Conservation (phyloP, 2,113 vertebrate genomes). For the Alethe castanea region DNA sequence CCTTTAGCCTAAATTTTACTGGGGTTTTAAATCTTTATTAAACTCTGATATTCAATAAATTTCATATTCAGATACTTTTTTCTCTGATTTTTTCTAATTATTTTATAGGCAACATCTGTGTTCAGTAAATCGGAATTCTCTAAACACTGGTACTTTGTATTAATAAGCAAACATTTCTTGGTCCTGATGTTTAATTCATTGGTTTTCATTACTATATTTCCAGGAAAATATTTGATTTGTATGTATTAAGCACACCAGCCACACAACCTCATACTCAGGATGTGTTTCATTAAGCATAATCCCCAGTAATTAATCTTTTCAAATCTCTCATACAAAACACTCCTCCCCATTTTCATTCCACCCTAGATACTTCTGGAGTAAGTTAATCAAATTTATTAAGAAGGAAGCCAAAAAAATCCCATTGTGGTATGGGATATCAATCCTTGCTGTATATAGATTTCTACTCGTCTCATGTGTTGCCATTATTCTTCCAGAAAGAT, state of each 20-base stretch:
- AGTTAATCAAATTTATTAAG: conserved; percentile 45
- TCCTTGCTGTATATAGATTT: not conserved
- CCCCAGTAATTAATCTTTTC: conserved; percentile 69
- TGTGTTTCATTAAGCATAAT: conserved; percentile 72
- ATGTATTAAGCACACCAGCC: conserved; percentile 62
- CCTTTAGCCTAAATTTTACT: conserved; percentile 53
- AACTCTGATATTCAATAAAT: conserved; percentile 66
- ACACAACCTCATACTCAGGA: conserved; percentile 47
- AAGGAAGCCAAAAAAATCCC: not conserved
- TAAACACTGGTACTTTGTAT: conserved; percentile 69
- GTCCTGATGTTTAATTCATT: conserved; percentile 76
- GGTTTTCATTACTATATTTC: conserved; percentile 69
- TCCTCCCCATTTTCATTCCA: conserved; percentile 40
- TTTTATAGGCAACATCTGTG: conserved; percentile 65
- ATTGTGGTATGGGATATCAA: not conserved
- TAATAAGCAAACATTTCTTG: conserved; percentile 68
- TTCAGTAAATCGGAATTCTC: conserved; percentile 69
- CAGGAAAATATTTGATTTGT: conserved; percentile 74
- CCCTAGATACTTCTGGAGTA: conserved; percentile 33
- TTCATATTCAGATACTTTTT: conserved; percentile 53
- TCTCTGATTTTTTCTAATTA: conserved; percentile 59
- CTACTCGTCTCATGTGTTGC: not conserved
- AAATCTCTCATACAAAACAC: conserved; percentile 54
- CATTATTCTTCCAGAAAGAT: not conserved
- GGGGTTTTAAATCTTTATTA: conserved; percentile 48